Conservation (phyloP, 2,797 vertebrate species). For the Artibeus jamaicensis region DNA sequence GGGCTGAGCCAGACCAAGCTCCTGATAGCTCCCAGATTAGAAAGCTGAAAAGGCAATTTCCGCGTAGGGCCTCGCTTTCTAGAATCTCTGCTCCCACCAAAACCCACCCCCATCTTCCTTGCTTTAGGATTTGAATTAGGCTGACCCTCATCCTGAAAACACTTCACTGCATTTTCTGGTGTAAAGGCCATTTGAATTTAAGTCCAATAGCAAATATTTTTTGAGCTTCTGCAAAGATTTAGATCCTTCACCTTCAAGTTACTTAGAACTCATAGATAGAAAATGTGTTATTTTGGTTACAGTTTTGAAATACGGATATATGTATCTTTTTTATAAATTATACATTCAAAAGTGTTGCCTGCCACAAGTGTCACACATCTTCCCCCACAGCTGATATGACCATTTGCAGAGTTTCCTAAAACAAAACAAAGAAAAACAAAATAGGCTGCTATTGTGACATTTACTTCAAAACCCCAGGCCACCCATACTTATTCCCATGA, state of each 20-base stretch:
- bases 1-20: neutral
- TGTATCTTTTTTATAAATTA: neutral
- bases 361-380: neutral
- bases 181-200: conserved; percentile 12
- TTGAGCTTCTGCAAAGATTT: conserved; percentile 13
- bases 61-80: neutral
- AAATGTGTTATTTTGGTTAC: neutral
- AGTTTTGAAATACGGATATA: neutral
- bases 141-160: neutral
- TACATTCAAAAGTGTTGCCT: neutral
- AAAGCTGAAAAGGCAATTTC: neutral
- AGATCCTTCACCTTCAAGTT: neutral
- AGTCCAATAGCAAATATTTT: neutral
- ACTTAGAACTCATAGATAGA: neutral
- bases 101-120: neutral
- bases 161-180: neutral
- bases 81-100: neutral
- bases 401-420: conserved; percentile 4
- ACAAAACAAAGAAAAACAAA: neutral
- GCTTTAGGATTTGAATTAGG: neutral
- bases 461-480: neutral
- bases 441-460: neutral
- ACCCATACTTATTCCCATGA: neutral
- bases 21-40: neutral
- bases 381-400: neutral